Evolutionary conservation across 1,140 invertebrate species (phyloP).

Genomic region (Aricia agestis): DNA sequence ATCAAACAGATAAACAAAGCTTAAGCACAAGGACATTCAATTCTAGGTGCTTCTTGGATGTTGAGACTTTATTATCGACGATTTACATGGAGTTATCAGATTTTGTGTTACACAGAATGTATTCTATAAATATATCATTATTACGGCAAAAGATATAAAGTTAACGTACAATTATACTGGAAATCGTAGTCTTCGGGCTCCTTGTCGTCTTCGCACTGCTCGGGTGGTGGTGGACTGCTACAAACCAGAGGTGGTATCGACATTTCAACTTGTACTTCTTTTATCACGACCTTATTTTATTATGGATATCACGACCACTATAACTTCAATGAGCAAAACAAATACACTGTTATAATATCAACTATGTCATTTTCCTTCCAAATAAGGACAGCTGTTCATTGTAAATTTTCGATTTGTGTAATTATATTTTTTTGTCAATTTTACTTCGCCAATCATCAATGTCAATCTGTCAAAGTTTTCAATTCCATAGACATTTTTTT

Average conservation of each 20-base stretch:
- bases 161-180: slow-evolving; percentile 63
- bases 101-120: not conserved
- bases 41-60: not conserved
- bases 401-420: slow-evolving; percentile 31
- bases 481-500: too few species aligned
- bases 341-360: slow-evolving; percentile 18
- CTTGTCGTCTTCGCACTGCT: slow-evolving; percentile 71
- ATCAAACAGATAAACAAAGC: not conserved
- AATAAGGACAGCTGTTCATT: slow-evolving; percentile 34
- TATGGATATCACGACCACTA: not conserved
- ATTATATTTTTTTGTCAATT: slow-evolving; percentile 6
- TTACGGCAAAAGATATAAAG: not conserved
- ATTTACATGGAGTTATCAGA: not conserved
- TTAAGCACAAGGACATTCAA: not conserved
- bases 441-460: not conserved
- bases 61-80: not conserved
- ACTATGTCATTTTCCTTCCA: slow-evolving; percentile 6
- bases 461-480: not conserved
- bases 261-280: slow-evolving; percentile 40
- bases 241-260: slow-evolving; percentile 74
- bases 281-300: slow-evolving; percentile 5
- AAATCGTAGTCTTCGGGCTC: slow-evolving; percentile 68
- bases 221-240: slow-evolving; percentile 71
- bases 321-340: slow-evolving; percentile 10
- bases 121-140: not conserved